phyloP scores from a whole-genome alignment of 1,140 invertebrate genomes.

The Spodoptera litura region DNA sequence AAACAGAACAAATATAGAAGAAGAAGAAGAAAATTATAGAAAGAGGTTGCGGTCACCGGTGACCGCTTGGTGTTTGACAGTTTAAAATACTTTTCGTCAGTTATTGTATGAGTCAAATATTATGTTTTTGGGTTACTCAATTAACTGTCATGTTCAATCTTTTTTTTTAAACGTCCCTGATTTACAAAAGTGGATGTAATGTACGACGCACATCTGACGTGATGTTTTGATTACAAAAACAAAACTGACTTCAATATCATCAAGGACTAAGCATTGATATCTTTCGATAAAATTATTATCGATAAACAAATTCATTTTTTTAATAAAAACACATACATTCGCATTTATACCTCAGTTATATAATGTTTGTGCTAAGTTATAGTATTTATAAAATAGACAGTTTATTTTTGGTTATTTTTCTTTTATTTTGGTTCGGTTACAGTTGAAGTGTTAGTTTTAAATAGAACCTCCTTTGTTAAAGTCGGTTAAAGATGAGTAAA shows the following conservation, averaged over 20 bases:
- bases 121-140: no score
- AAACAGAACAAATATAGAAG: no score
- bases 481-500: conserved; percentile 38
- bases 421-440: not conserved
- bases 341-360: not conserved
- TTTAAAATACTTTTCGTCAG: no score
- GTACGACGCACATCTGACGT: no score
- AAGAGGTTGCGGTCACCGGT: no score
- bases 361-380: not conserved
- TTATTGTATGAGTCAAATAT: no score
- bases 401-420: not conserved
- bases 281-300: not conserved
- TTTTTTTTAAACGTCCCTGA: no score
- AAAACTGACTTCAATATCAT: not conserved
- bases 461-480: no score
- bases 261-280: not conserved
- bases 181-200: no score
- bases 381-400: not conserved
- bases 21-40: no score
- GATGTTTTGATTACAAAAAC: not conserved
- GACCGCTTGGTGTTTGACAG: no score
- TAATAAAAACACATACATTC: not conserved
- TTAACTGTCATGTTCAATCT: no score
- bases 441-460: not conserved
- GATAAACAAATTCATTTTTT: conserved; percentile 1